Evolutionary conservation across 2,888 invertebrate genomes (phyloP), one percentile per base, ranked within the genome.

Genomic region (Cotesia congregata): DNA sequence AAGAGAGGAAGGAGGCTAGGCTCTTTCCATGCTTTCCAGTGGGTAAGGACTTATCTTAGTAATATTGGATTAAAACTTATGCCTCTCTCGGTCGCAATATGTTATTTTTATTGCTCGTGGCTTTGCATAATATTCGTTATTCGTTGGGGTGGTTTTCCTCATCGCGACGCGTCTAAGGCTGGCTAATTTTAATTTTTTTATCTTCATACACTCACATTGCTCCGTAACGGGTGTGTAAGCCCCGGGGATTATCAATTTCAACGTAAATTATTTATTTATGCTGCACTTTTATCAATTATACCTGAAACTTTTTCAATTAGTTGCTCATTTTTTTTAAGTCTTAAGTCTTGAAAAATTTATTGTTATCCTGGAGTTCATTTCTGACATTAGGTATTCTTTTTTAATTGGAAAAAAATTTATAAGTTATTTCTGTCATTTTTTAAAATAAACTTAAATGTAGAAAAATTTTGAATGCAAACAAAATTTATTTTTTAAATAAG

Each of bases 61-160:
- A 87, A 88, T 89, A 89, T 89, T 89, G 89, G 89, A 89, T 89
- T 89, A 89, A 89, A 89, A 89, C 88, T 89, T 89, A 87, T 87
- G 86, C 88, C 86, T 86, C 86, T 86, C 85, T 82, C 86, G 86
- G 83, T 85, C 84, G 89, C 89, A 89, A 89, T 89, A 89, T 88
- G 89, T 89, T 89, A 89, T 89, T 89, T 89, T 89, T 89, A 89
- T 89, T 89, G 88, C 89, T 86, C 85, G 86, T 86, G 87, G 89
- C 88, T 89, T 89, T 89, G 89, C 89, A 89, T 89, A 89, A 89
- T 89, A 87, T 86, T 88, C 86, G 74, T 78, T 89, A 87, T 86
- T 88, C 86, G 74, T 78, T 76, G 75, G 77, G 78, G 78, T 78
- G 80, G 75, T 77, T 62, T 77, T 62, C 68, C 62, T 75, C 77